These are phyloP conservation scores for Danaus chrysippus DNA, from an alignment of 2,888 invertebrate genomes.

Conservation along the genomic window DNA sequence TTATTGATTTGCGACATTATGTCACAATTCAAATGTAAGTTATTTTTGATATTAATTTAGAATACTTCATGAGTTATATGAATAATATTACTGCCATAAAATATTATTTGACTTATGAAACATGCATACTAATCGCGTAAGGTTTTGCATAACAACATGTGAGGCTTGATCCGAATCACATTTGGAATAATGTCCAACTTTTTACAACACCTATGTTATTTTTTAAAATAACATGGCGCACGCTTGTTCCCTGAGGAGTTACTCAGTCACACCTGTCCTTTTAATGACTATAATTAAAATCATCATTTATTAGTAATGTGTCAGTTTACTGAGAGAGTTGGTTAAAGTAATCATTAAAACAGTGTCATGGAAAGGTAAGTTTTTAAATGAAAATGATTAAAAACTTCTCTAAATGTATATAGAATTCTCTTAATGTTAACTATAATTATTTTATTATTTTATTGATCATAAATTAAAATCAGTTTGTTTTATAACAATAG, in stretches of 20 bases:
- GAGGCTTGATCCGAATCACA: slow-evolving; percentile 11
- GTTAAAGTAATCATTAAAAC: neutral
- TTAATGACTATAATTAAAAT: slow-evolving; percentile 36
- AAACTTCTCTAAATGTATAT: neutral
- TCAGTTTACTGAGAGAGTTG: too few relatives aligned
- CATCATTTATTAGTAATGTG: slow-evolving; percentile 27
- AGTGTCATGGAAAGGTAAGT: neutral
- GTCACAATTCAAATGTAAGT: neutral
- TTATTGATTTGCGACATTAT: too few relatives aligned
- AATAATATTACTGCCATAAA: neutral
- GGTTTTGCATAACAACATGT: neutral
- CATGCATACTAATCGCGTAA: neutral
- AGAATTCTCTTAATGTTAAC: too few relatives aligned
- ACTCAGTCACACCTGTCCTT: slow-evolving; percentile 31
- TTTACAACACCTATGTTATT: slow-evolving; percentile 25
- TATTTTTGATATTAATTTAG: neutral
- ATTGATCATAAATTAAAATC: too few relatives aligned
- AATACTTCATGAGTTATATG: neutral
- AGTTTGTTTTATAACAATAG: too few relatives aligned
- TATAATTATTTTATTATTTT: too few relatives aligned
- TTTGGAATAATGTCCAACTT: slow-evolving; percentile 11
- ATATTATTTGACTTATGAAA: neutral
- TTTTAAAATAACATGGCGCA: slow-evolving; percentile 22
- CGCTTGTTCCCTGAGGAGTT: slow-evolving; percentile 28
- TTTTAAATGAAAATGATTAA: neutral